Evolutionary conservation across 2,797 vertebrate genomes (phyloP).

Genomic region (Pelobates cultripes): DNA sequence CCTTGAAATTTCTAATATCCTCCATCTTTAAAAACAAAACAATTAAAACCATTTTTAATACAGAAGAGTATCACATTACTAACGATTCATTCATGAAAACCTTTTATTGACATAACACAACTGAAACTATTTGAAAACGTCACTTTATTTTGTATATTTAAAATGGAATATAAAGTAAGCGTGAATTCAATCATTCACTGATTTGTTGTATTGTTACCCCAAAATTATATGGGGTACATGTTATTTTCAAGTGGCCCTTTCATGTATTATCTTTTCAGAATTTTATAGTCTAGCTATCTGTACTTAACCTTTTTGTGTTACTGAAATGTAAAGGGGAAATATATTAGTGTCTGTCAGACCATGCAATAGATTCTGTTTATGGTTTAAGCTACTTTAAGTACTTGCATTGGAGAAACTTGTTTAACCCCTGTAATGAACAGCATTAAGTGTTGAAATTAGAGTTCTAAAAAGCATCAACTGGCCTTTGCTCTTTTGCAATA

Average conservation of each 20-base stretch:
- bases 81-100: too few relatives aligned
- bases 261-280: constrained; percentile 65
- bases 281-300: constrained; percentile 66
- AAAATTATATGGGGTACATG: too few relatives aligned
- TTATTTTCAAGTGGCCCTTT: neutral
- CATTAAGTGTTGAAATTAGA: constrained; percentile 74
- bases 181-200: too few relatives aligned
- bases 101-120: too few relatives aligned
- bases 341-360: constrained; percentile 75
- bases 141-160: too few relatives aligned
- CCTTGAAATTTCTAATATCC: too few relatives aligned
- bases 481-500: constrained; percentile 76
- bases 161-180: too few relatives aligned
- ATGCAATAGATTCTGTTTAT: constrained; percentile 81
- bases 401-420: constrained; percentile 78
- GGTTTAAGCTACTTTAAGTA: constrained; percentile 79
- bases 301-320: constrained; percentile 67
- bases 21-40: too few relatives aligned
- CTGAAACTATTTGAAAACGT: too few relatives aligned
- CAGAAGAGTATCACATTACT: too few relatives aligned
- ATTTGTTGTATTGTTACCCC: too few relatives aligned
- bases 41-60: too few relatives aligned
- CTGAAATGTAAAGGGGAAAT: constrained; percentile 71
- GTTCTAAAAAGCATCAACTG: constrained; percentile 71
- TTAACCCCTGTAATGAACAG: constrained; percentile 77